A percentile compares a stretch with the other conserved stretches of the same genome.
phyloP scores from a whole-genome alignment of 2,797 vertebrate species.

The Hypotaenidia philippensis region DNA sequence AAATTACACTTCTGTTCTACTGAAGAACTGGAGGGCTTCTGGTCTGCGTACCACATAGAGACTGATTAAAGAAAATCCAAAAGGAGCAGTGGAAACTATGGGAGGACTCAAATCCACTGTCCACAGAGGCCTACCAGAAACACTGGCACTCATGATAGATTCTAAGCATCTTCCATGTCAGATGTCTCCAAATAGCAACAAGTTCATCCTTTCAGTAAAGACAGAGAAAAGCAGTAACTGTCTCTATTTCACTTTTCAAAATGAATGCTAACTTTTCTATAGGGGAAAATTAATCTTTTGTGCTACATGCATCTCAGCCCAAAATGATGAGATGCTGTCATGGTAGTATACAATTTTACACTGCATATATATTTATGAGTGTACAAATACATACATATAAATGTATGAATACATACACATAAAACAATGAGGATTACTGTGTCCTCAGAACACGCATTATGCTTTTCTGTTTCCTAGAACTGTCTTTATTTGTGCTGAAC shows the following conservation, averaged over 20 bases:
- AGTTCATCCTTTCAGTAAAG: background rate
- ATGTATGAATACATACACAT: background rate
- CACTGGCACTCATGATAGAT: background rate
- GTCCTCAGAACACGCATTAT: background rate
- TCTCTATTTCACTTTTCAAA: background rate
- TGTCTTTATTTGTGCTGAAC: background rate
- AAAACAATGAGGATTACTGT: background rate
- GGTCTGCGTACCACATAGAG: background rate
- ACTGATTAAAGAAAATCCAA: background rate
- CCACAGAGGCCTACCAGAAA: background rate
- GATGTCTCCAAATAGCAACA: background rate
- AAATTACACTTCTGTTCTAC: background rate
- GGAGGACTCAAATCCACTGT: background rate
- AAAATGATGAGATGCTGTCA: background rate
- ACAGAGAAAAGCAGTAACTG: background rate
- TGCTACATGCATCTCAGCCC: background rate
- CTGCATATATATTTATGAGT: rapidly evolving
- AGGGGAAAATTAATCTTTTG: background rate
- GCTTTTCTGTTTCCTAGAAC: background rate
- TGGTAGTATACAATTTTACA: background rate
- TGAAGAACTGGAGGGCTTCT: background rate
- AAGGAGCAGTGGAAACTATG: background rate
- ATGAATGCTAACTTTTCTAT: background rate
- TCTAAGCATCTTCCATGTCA: background rate
- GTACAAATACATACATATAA: background rate